These are phyloP conservation scores for Clarias macrocephalus DNA, from an alignment of 2,113 vertebrate species.

Conservation along the genomic window DNA sequence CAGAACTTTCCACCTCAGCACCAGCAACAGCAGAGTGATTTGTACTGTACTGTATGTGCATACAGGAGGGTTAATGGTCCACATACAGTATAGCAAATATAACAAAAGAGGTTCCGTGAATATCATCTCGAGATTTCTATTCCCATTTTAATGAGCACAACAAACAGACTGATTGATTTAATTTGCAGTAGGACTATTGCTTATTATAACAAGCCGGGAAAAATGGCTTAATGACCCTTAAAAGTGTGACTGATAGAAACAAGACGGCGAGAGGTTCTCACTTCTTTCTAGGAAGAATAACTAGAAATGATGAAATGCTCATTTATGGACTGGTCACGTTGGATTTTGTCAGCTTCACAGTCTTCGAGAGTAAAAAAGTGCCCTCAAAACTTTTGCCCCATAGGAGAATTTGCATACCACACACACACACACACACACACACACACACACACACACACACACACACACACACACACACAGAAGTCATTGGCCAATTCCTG, in stretches of 20 bases:
- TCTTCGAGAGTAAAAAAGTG: not conserved
- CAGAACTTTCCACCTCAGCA: too few species aligned
- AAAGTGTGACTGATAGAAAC: slow-evolving; percentile 5
- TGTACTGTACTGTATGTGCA: too few species aligned
- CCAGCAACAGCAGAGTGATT: too few species aligned
- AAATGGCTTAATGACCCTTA: slow-evolving; percentile 1
- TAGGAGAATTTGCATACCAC: not conserved
- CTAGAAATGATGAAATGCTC: not conserved
- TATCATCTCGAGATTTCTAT: not conserved
- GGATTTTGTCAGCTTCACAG: not conserved
- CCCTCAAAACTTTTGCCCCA: not conserved
- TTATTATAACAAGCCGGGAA: slow-evolving; percentile 2
- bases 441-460: not conserved
- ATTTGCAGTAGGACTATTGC: not conserved
- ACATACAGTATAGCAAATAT: too few species aligned
- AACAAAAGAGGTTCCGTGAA: not conserved
- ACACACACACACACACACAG: too few species aligned
- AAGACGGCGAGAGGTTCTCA: not conserved
- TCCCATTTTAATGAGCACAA: not conserved
- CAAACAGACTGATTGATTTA: not conserved
- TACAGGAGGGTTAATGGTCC: too few species aligned
- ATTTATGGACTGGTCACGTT: not conserved
- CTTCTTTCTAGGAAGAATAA: not conserved
- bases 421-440: too few species aligned
- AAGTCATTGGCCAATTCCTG: not conserved